Evolutionary conservation across 1,140 invertebrate species (phyloP), one percentile per base, ranked within the genome.

Genomic region (Sogatella furcifera): DNA sequence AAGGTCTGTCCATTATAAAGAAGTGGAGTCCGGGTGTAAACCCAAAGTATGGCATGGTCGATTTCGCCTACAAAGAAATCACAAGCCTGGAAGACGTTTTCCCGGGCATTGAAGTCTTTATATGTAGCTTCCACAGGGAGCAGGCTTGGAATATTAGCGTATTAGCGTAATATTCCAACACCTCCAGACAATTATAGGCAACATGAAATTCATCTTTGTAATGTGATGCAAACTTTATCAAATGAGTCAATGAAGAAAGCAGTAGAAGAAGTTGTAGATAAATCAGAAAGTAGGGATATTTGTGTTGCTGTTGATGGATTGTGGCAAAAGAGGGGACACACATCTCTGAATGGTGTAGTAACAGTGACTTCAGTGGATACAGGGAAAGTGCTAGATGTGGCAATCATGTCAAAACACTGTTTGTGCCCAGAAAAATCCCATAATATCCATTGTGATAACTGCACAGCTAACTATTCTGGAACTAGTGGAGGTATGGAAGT

Each of bases 401-500:
- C 31, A 17, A 57, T 64, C 5, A 21, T 62, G 22, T 62, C 43
- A 17, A 66, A 66, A 55, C 38, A 57, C 42, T 64, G 63, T 59
- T 0, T 19, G 21, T 61, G 62, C 52, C 22, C 43, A 31, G 8
- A 41, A n/a, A 55, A 49, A 54, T 5, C 17, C 6, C 31, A 21
- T 1, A 34, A 34, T 19, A 21, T 15, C 31, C 53, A 61, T 52
- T 14, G 15, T 13, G 46, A 63, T 34, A 42, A 52, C 59, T 68
- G 66, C 55, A n/a, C 55, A n/a, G 59, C 43, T 22, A 68, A 68
- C 57, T 64, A 64, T 54, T n/a, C 15, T 42, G 64, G 60, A 41
- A 65, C 57, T 41, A 64, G 55, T 60, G 66, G 54, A 24, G 60
- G 52, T 49, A 67, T 67, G 64, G 66, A 67, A 57, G 59, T 62